Evolutionary conservation across 1,140 invertebrate genomes (phyloP).

Genomic region (Steinernema khuongi): DNA sequence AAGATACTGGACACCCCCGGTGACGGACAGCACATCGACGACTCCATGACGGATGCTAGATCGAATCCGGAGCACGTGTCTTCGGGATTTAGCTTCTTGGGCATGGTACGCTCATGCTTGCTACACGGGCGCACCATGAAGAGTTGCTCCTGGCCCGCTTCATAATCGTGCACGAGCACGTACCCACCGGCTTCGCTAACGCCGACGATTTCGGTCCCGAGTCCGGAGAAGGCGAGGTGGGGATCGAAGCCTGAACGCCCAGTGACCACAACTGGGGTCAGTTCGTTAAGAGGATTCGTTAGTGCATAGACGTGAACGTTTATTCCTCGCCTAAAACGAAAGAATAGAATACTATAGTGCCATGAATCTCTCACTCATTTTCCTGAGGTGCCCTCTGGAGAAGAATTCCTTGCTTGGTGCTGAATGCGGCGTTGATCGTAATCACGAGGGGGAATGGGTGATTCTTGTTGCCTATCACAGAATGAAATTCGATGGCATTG

Average conservation of each 20-base stretch:
- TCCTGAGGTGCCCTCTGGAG: background rate
- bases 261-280: background rate
- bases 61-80: background rate
- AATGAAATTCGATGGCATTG: slow-evolving; percentile 7
- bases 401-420: background rate
- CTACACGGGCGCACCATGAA: background rate
- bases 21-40: background rate
- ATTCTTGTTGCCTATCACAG: background rate
- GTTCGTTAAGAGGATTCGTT: background rate
- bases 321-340: background rate
- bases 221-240: background rate
- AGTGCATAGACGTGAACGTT: background rate
- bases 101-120: background rate
- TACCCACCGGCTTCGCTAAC: background rate
- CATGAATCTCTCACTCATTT: background rate
- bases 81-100: background rate
- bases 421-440: background rate
- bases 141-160: background rate
- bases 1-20: background rate
- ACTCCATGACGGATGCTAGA: background rate
- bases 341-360: background rate
- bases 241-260: background rate
- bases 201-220: background rate
- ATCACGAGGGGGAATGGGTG: background rate
- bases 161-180: background rate